A percentile compares a stretch with the other conserved stretches of the same genome.
phyloP scores from a whole-genome alignment of 2,113 vertebrate genomes.

The Actinemys pallida region DNA sequence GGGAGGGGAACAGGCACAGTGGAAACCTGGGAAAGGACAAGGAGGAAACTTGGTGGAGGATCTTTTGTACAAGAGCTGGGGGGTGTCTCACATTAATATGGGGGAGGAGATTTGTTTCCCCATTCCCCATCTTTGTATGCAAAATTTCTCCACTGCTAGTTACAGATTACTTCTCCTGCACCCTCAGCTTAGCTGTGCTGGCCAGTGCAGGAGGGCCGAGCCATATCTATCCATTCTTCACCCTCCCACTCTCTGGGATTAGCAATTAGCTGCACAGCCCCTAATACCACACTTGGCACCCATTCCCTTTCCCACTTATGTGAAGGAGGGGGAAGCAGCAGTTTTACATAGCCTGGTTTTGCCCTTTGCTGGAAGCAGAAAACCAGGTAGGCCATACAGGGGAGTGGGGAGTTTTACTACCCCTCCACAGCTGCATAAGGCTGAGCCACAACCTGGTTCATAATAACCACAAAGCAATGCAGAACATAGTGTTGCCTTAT shows the following conservation, averaged over 20 bases:
- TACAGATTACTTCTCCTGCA: too few relatives aligned
- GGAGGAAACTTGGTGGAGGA: neutral
- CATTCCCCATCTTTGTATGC: too few relatives aligned
- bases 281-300: too few relatives aligned
- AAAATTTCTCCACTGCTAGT: too few relatives aligned
- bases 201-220: neutral
- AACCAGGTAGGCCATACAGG: neutral
- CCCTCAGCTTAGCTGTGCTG: too few relatives aligned
- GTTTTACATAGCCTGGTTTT: neutral
- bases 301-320: neutral
- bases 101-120: too few relatives aligned
- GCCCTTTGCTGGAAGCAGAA: rapidly evolving
- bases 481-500: neutral
- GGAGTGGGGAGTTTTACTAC: rapidly evolving
- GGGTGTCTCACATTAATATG: too few relatives aligned
- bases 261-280: too few relatives aligned
- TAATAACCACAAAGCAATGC: neutral
- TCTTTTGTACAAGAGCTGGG: neutral
- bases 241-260: neutral
- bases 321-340: neutral
- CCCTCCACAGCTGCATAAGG: neutral
- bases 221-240: neutral
- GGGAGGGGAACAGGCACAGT: too few relatives aligned
- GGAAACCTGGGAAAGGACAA: too few relatives aligned
- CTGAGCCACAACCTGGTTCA: neutral